Conservation (phyloP, 2,888 invertebrate genomes). For the Nymphalis urticae region DNA sequence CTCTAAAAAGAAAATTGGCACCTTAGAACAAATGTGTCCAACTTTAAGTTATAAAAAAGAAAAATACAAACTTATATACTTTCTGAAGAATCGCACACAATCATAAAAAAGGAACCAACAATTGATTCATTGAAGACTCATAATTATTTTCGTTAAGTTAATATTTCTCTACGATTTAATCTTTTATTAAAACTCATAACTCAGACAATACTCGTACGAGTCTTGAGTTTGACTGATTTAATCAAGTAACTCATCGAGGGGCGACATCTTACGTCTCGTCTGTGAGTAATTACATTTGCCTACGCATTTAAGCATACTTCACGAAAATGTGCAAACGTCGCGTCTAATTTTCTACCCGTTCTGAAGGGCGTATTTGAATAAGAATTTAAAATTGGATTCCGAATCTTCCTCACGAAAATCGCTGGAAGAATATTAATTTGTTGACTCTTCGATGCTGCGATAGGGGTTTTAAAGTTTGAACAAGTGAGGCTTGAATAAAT, state of each 20-base stretch:
- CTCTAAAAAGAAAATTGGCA: no score
- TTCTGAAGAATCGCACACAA: no score
- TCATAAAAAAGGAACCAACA: no score
- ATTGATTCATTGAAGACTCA: not conserved
- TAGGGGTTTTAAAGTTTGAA: constrained; percentile 12
- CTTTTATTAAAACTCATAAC: constrained; percentile 2
- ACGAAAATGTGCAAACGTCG: constrained; percentile 61
- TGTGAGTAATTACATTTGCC: constrained; percentile 67
- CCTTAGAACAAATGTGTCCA: no score
- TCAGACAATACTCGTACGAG: not conserved
- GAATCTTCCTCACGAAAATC: constrained; percentile 48
- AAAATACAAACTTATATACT: no score
- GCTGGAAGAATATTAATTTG: constrained; percentile 48
- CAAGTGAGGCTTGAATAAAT: constrained; percentile 7
- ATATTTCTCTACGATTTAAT: not conserved
- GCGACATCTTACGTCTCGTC: constrained; percentile 45
- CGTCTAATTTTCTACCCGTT: constrained; percentile 53
- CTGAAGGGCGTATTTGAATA: constrained; percentile 59
- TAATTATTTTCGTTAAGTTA: not conserved
- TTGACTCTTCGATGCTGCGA: constrained; percentile 41
- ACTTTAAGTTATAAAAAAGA: no score
- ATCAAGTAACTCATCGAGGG: constrained; percentile 54
- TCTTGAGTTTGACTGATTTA: constrained; percentile 55
- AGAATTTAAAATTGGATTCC: constrained; percentile 68
- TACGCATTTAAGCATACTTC: constrained; percentile 58